phyloP scores from a whole-genome alignment of 2,888 invertebrate species.

The Megastigmus dorsalis region DNA sequence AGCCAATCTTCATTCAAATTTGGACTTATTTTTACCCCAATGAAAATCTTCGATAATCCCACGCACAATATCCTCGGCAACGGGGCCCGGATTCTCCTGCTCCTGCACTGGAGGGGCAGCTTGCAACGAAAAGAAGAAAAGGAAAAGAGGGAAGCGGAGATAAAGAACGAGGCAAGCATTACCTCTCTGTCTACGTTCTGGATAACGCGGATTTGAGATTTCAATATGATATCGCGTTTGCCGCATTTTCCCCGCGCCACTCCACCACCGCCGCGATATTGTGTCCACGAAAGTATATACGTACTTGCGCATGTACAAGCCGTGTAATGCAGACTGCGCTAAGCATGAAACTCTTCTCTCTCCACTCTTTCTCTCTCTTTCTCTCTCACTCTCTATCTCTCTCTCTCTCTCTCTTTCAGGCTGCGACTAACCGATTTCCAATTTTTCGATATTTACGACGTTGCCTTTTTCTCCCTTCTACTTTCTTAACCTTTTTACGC shows the following conservation, averaged over 20 bases:
- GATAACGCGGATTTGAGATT: slow-evolving; percentile 30
- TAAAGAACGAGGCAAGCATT: background rate
- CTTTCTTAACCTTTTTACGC: slow-evolving; percentile 51
- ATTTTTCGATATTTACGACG: slow-evolving; percentile 66
- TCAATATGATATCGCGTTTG: slow-evolving; percentile 39
- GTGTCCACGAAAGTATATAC: background rate
- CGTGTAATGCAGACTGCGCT: background rate
- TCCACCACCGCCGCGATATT: slow-evolving; percentile 10
- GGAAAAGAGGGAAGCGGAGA: background rate
- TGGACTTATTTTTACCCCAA: background rate
- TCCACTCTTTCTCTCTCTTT: too few species aligned
- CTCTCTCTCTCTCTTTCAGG: too few species aligned
- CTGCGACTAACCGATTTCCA: slow-evolving; percentile 64
- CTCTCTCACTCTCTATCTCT: too few species aligned
- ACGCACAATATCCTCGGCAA: background rate
- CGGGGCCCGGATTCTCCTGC: too few species aligned
- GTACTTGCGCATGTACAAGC: background rate
- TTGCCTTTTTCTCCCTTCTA: slow-evolving; percentile 38
- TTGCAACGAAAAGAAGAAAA: background rate
- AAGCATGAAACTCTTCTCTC: background rate
- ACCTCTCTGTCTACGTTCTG: background rate
- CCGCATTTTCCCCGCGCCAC: slow-evolving; percentile 5
- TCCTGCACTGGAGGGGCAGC: too few species aligned
- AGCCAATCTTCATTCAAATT: slow-evolving; percentile 1
- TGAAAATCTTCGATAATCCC: background rate